Evolutionary conservation across 2,888 invertebrate species (phyloP).

Genomic region (Laspeyria flexula): DNA sequence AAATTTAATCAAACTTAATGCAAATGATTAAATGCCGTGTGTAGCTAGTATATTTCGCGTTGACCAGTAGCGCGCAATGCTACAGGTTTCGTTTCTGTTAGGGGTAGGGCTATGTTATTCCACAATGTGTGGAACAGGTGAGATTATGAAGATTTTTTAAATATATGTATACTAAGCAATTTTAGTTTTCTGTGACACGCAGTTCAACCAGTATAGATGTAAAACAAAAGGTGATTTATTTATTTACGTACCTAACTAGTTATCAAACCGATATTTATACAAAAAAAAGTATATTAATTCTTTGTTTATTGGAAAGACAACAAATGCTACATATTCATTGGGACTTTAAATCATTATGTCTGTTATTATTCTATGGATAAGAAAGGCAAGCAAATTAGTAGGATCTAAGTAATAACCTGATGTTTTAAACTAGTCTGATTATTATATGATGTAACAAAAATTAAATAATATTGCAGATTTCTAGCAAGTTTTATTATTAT

Average conservation of each 20-base stretch:
- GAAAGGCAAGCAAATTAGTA: too few species aligned
- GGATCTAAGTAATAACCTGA: too few species aligned
- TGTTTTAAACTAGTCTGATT: too few species aligned
- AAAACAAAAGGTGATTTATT: constrained; percentile 49
- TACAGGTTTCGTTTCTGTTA: constrained; percentile 84
- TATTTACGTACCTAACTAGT: constrained; percentile 39
- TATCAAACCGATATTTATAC: constrained; percentile 40
- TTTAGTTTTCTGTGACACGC: constrained; percentile 67
- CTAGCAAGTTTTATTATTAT: too few species aligned
- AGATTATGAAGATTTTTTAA: constrained; percentile 83
- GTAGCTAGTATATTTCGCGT: constrained; percentile 83
- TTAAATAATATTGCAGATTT: too few species aligned
- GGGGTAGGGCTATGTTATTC: constrained; percentile 81
- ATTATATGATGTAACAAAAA: too few species aligned
- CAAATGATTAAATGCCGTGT: constrained; percentile 79
- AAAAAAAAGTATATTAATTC: neutral
- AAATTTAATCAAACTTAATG: constrained; percentile 74
- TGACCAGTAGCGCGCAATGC: constrained; percentile 87
- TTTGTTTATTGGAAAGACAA: too few species aligned
- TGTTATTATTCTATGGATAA: too few species aligned
- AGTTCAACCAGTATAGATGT: constrained; percentile 49
- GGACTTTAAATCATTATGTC: too few species aligned
- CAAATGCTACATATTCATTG: too few species aligned
- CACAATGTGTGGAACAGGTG: constrained; percentile 84
- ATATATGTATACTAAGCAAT: constrained; percentile 70